Base-by-base conservation (phyloP, 2,113 vertebrate species). In the Cyanistes caeruleus region DNA sequence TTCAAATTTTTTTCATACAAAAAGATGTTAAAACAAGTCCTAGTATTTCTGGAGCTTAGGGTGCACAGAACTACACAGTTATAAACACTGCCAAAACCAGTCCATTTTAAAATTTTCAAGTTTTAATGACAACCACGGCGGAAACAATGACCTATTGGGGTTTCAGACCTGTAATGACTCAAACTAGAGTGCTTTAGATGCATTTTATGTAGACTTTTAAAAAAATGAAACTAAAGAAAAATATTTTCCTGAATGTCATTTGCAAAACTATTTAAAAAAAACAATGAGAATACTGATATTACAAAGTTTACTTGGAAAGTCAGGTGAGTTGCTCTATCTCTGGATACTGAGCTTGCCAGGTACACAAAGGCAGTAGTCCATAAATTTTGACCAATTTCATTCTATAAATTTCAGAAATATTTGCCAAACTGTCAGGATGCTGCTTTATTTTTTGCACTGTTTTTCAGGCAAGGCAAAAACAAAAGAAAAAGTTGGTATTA, bases 51-150 rank as follows among this genome's bases (percentile, higher is more conserved):
- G 37, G 5, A 68, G 5, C 9, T 85, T 31, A 58, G 28, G 44
- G 7, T 37, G 10, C 16, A 28, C 8, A 49, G 28, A 62, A n/a
- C 14, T 79, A 27, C 0, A 0, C 9, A 2, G 5, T 23, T 87
- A 31, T 7, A 69, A 87, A 78, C 31, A 75, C 3, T 1, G 5
- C 4, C 10, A 58, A 90, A 88, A 31, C 6, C 52, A 62, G 1
- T 5, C 2, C 6, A 14, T 70, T 77, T 52, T 6, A 31, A 87
- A 81, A 65, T 58, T 37, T 78, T 9, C 7, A 59, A 9, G 9
- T 39, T 18, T 49, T 63, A 84, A 31, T 69, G 24, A 59, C 7
- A 15, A 30, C 25, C 0, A 0, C 46, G 11, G 21, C 31, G 12
- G 37, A 89, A 85, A 7, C 18, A 33, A 24, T 39, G 35, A 59